Percentiles rank a stretch among this genome's conserved stretches.
phyloP scores from a whole-genome alignment of 2,797 vertebrate genomes.

The Hippoglossus hippoglossus region DNA sequence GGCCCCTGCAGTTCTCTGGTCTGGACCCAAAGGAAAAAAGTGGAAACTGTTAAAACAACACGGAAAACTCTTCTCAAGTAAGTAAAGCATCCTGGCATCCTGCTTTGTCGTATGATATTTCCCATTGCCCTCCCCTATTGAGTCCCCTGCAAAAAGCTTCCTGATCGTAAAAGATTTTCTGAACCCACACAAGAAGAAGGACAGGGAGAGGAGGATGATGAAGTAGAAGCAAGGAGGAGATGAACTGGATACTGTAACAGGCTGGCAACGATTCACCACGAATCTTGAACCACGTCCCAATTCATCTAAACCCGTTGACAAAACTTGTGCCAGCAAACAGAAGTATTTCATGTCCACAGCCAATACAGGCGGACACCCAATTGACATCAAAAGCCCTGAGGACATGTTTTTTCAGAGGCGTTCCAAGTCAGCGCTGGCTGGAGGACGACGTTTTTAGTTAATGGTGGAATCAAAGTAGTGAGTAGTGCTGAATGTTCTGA shows the following conservation, averaged over 20 bases:
- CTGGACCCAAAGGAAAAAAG: slow-evolving; percentile 67
- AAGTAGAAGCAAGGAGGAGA: slow-evolving; percentile 4
- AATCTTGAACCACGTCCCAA: slow-evolving; percentile 53
- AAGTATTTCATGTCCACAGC: slow-evolving; percentile 44
- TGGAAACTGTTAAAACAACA: not conserved
- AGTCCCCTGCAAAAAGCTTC: slow-evolving; percentile 6
- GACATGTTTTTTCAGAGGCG: slow-evolving; percentile 27
- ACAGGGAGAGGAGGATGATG: slow-evolving; percentile 5
- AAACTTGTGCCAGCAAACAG: slow-evolving; percentile 50
- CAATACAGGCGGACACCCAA: slow-evolving; percentile 40
- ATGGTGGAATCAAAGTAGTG: slow-evolving; percentile 6
- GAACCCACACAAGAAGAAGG: not conserved
- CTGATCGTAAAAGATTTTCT: slow-evolving; percentile 36
- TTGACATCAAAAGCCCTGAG: slow-evolving; percentile 41
- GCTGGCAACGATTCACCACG: slow-evolving; percentile 50
- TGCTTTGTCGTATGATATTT: too few relatives aligned
- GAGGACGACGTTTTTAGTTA: slow-evolving; percentile 12
- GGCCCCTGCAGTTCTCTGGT: slow-evolving; percentile 77
- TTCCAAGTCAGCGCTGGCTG: slow-evolving; percentile 38
- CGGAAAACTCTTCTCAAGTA: not conserved
- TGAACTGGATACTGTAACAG: slow-evolving; percentile 27
- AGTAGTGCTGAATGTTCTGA: slow-evolving; percentile 20
- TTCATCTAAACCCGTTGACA: slow-evolving; percentile 48
- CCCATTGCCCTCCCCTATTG: too few relatives aligned
- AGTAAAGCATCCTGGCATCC: too few relatives aligned